Evolutionary conservation across 1,140 invertebrate species (phyloP), one percentile per base, ranked within the genome.

Genomic region (Cyrtorhinus lividipennis): DNA sequence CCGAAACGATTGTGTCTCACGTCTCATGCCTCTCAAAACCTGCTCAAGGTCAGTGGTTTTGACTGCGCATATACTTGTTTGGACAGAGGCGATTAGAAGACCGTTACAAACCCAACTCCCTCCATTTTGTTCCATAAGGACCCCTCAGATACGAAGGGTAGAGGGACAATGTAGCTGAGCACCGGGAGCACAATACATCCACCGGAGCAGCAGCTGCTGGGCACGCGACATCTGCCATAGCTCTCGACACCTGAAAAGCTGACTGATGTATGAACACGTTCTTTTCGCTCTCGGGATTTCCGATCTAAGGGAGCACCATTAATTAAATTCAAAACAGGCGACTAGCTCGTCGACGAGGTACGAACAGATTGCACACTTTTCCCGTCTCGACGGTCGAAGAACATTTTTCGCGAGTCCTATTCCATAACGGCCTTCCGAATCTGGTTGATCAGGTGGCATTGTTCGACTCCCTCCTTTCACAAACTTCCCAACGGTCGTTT

Each of bases 201-300:
- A 12, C 10, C 10, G 48, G 8, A 53, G 8, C 20, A 12, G 48
- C 48, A 53, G 48, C 48, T 53, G 48, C 48, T 53, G 48, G 48
- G 48, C 48, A 53, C 48, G 48, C 48, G 48, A 53, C 48, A 53
- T 53, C 48, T 53, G 48, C 48, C 48, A 53, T 22, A 5, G 8
- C 48, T 53, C 48, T 53, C 48, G 48, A 53, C 48, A 53, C 48
- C 48, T 53, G 48, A 53, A 53, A 53, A 53, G 48, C 48, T 53
- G 48, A 53, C 48, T 53, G 48, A 53, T 53, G 48, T 53, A 53
- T 53, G 48, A 53, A 53, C 48, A 53, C 48, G 20, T 53, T 22
- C 48, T 53, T 53, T 53, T 22, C 48, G 10, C 5, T 53, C 48
- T 20, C 5, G 10, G 20, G 18, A 5, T 20, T 22, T 53, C 48